Conservation (phyloP, 2,888 invertebrate species). For the Chaitophorus viminalis region DNA sequence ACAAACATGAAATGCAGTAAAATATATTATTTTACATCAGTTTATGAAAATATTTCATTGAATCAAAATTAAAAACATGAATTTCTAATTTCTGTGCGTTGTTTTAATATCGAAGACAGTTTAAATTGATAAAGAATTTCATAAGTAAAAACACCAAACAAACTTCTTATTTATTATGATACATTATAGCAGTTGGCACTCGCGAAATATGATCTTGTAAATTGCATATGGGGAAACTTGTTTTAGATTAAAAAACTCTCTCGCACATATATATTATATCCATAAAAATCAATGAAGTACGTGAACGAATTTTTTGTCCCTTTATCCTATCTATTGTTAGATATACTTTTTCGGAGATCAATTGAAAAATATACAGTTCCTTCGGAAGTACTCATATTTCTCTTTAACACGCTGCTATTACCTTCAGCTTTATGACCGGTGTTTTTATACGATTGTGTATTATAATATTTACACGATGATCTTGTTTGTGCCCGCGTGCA, state of each 20-base stretch:
- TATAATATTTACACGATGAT: constrained; percentile 61
- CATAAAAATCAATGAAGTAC: constrained; percentile 51
- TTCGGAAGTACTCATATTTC: constrained; percentile 61
- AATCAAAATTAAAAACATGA: no score
- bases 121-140: not conserved
- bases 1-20: not conserved
- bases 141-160: not conserved
- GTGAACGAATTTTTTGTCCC: constrained; percentile 26
- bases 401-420: constrained; percentile 41
- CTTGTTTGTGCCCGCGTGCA: constrained; percentile 55
- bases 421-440: constrained; percentile 20
- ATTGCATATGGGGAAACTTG: not conserved
- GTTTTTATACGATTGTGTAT: constrained; percentile 50
- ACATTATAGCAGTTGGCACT: not conserved
- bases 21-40: not conserved
- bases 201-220: not conserved
- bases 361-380: constrained; percentile 46
- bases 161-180: not conserved
- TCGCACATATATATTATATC: constrained; percentile 36
- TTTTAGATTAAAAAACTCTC: not conserved
- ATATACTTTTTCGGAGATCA: constrained; percentile 27
- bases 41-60: not conserved
- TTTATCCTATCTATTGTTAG: constrained; percentile 46
- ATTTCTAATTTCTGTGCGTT: no score
- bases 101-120: not conserved